phyloP scores from a whole-genome alignment of 2,113 vertebrate species.

The Melanerpes formicivorus region DNA sequence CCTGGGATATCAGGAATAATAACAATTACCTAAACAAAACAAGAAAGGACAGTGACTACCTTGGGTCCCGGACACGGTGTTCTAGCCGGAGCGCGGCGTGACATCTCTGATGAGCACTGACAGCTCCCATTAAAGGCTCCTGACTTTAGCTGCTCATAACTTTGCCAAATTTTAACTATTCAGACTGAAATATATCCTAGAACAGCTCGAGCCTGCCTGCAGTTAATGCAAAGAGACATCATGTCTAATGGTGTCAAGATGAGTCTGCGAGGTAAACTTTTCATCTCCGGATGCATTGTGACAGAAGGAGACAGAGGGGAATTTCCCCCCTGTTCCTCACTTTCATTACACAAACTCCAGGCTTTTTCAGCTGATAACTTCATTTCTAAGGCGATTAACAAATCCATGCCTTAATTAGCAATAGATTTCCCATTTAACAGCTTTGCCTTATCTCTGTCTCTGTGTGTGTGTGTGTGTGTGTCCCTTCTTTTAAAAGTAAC shows the following conservation, averaged over 20 bases:
- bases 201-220: background rate
- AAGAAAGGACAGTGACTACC: background rate
- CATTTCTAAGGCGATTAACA: constrained; percentile 37
- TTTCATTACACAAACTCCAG: background rate
- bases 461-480: too few species aligned
- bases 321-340: background rate
- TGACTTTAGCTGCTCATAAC: background rate
- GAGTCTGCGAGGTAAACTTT: constrained; percentile 10
- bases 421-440: constrained; percentile 28
- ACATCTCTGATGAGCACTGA: background rate
- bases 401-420: constrained; percentile 32
- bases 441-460: background rate
- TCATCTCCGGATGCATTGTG: background rate
- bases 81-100: background rate
- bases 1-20: background rate
- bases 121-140: background rate
- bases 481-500: constrained; percentile 1
- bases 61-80: background rate
- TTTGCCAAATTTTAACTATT: background rate
- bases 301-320: background rate
- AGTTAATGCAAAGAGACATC: constrained; percentile 45
- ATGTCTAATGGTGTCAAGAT: background rate
- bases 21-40: background rate
- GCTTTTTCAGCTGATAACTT: constrained; percentile 35
- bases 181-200: background rate